A percentile compares a stretch with the other conserved stretches of the same genome.
Conservation (phyloP, 1,140 invertebrate species). For the Diorhabda carinulata region DNA sequence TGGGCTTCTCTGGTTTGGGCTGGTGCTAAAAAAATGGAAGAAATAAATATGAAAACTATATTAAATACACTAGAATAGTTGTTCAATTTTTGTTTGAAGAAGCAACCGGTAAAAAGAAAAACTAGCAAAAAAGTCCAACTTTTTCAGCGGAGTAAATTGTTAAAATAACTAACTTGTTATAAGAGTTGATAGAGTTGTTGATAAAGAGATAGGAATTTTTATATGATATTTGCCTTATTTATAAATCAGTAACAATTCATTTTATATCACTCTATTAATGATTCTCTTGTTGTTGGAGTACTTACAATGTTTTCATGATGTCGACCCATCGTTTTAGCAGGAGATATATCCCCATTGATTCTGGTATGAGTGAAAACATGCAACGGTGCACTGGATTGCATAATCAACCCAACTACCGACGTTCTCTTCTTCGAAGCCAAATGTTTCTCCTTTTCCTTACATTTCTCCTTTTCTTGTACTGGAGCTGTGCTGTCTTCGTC, state of each 20-base stretch:
- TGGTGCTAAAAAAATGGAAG: slow-evolving; percentile 8
- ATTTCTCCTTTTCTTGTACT: slow-evolving; percentile 21
- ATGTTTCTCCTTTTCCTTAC: slow-evolving; percentile 21
- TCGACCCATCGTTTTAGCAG: slow-evolving; percentile 3
- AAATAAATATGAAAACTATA: background rate
- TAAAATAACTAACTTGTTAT: too few species aligned
- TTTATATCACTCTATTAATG: too few species aligned
- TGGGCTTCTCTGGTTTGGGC: slow-evolving; percentile 7
- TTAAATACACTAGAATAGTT: too few species aligned
- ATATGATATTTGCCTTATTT: too few species aligned
- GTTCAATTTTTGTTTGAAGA: too few species aligned
- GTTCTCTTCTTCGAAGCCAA: slow-evolving; percentile 54
- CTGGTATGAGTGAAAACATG: slow-evolving; percentile 45
- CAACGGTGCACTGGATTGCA: slow-evolving; percentile 57
- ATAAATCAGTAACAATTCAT: too few species aligned
- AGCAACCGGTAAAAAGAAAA: too few species aligned
- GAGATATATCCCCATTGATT: slow-evolving; percentile 23
- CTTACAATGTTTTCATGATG: background rate
- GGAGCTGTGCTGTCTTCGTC: slow-evolving; percentile 75
- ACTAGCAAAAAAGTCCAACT: too few species aligned
- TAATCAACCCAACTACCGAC: slow-evolving; percentile 61
- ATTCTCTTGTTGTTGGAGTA: background rate
- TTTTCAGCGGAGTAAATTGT: too few species aligned
- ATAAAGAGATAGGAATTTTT: too few species aligned
- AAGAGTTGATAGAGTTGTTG: too few species aligned